Base-by-base conservation (phyloP, 2,888 invertebrate species). In the Acronicta leporina region DNA sequence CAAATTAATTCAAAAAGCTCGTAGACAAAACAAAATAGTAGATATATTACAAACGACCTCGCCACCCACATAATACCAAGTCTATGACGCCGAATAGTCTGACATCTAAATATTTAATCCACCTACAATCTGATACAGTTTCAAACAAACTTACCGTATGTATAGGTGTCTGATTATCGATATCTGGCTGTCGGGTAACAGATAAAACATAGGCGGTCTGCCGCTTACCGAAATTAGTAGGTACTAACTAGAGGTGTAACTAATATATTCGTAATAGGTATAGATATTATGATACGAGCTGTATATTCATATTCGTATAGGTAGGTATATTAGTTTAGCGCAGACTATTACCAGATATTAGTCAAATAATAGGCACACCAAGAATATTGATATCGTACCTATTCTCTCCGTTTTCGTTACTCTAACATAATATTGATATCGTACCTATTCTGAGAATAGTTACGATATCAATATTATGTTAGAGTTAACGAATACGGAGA, bases 71-170 rank as follows among this genome's bases (percentile, higher is more conserved):
- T 20, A 25, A 10, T 45, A 27, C 13, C 20, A 20, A 20, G 2
- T 20, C 15, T 13, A 8, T 48, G 68, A 51, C 59, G 63, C 68
- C 68, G 15, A 11, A 20, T 13, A 44, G 67, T 68, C 68, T 68
- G 57, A 40, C 20, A 35, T 56, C 56, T 57, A 42, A 49, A 57
- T 66, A 67, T 67, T 67, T 30, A 66, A 44, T 45, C 30, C 30
- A n/a, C 6, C 54, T 30, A 43, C 42, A 43, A 38, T 47, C 16
- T 16, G 35, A 40, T 52, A 54, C 49, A 60, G 40, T 16, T 62
- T 40, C 11, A 15, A 27, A 27, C 35, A 52, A 49, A 25, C 30
- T 42, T 45, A 7, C 41, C 11, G 33, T 33, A 33, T 2, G 0
- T 44, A 48, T 48, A 50, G 48, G 49, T 20, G 45, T 25, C 14